Evolutionary conservation across 2,113 vertebrate species (phyloP).

Genomic region (Gnathonemus echidnorhynchus): DNA sequence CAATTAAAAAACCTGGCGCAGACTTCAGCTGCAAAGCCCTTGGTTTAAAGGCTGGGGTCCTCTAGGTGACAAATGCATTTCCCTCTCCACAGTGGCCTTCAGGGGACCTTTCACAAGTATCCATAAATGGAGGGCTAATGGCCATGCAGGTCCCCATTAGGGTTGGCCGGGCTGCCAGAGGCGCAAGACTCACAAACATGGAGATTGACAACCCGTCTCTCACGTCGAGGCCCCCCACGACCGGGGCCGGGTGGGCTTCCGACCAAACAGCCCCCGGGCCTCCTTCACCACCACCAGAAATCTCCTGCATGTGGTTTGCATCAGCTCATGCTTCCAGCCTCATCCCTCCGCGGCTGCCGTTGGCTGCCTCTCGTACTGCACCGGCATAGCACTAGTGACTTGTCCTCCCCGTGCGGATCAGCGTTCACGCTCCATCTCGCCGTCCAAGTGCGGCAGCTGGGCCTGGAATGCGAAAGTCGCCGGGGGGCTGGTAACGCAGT

Average conservation of each 20-base stretch:
- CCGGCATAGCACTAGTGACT: not conserved
- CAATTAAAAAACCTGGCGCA: not conserved
- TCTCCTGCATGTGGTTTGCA: conserved; percentile 22
- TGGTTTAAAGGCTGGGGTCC: not conserved
- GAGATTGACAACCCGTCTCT: conserved; percentile 10
- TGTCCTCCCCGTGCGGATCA: not conserved
- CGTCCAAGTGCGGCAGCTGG: not conserved
- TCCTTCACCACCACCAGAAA: not conserved
- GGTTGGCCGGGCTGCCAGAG: not conserved
- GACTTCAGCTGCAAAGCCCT: not conserved
- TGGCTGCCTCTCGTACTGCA: not conserved
- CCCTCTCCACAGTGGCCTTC: not conserved
- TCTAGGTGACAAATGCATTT: not conserved
- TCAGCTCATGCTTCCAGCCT: conserved; percentile 20
- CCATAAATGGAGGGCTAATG: not conserved
- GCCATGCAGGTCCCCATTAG: not conserved
- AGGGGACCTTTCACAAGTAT: not conserved
- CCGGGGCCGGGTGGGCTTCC: not conserved
- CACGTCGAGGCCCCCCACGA: not conserved
- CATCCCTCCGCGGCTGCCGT: not conserved
- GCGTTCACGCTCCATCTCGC: not conserved
- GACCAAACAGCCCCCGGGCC: not conserved
- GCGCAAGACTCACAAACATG: not conserved
- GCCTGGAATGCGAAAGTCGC: not conserved
- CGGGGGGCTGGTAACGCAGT: not conserved